Percentiles rank a stretch among this genome's conserved stretches.
Evolutionary conservation across 2,888 invertebrate species (phyloP).

Genomic region (Leptopterna dolabrata): DNA sequence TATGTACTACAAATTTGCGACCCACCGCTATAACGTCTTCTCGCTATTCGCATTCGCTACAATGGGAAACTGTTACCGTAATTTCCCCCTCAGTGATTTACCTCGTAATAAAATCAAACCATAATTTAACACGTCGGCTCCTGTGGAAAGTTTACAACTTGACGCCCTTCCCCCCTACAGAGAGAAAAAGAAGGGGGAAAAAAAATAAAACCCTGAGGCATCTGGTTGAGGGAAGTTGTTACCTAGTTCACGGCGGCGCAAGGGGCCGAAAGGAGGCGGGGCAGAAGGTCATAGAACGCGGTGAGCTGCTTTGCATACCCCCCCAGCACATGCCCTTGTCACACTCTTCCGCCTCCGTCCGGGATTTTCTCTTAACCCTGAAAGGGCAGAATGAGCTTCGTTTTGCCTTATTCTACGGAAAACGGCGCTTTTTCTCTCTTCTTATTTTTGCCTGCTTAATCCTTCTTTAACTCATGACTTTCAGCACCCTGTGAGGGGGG

Average conservation of each 20-base stretch:
- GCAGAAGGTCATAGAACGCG: background rate
- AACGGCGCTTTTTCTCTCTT: background rate
- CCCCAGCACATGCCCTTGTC: background rate
- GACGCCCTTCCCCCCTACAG: background rate
- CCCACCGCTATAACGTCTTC: too few relatives aligned
- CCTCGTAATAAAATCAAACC: background rate
- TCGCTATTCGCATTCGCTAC: too few relatives aligned
- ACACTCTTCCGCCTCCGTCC: slow-evolving; percentile 3
- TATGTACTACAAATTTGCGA: too few relatives aligned
- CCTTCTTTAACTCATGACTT: background rate
- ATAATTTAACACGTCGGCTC: background rate
- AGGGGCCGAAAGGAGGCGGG: background rate
- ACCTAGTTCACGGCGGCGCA: background rate
- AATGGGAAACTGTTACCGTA: background rate
- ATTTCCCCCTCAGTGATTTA: background rate
- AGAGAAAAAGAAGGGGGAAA: background rate
- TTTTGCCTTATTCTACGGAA: background rate
- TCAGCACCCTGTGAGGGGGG: background rate
- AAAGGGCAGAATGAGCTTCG: background rate
- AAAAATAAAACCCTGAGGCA: background rate
- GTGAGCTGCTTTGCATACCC: slow-evolving; percentile 3
- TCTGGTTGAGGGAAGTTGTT: slow-evolving; percentile 1
- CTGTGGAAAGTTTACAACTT: background rate
- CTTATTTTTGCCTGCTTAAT: background rate
- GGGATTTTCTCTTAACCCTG: slow-evolving; percentile 4